phyloP scores from a whole-genome alignment of 1,140 invertebrate species.

The Thereuonema tuberculata region DNA sequence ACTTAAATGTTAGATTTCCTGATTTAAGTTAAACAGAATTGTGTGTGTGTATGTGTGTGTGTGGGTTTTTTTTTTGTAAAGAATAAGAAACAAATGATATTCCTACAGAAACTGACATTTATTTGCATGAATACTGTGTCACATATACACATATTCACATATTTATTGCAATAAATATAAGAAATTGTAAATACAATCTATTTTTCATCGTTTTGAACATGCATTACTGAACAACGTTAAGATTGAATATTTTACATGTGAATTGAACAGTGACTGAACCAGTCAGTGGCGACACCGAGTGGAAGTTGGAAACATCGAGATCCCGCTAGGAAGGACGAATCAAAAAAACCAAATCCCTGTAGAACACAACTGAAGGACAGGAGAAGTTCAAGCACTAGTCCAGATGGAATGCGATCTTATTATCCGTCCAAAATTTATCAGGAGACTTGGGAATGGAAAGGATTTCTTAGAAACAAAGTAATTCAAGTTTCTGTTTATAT shows the following conservation, averaged over 20 bases:
- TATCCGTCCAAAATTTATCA: neutral
- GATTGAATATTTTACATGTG: neutral
- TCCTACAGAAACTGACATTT: neutral
- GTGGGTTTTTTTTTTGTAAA: no score
- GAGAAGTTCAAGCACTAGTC: neutral
- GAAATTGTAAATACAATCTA: neutral
- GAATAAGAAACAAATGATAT: no score
- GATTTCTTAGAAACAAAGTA: no score
- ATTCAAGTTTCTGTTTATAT: no score
- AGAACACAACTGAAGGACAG: neutral
- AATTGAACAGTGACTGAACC: neutral
- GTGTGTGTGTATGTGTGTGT: no score
- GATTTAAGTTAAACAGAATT: no score
- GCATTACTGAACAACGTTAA: neutral
- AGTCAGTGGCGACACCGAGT: neutral
- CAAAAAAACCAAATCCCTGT: neutral
- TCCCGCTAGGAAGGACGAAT: neutral
- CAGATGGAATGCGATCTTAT: neutral
- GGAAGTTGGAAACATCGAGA: neutral
- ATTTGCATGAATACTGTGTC: constrained; percentile 1
- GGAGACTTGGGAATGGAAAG: no score
- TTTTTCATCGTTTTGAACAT: neutral
- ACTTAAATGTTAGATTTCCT: no score
- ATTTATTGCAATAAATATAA: constrained; percentile 7
- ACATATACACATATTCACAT: neutral